Percentiles rank a stretch among this genome's conserved stretches.
phyloP scores from a whole-genome alignment of 1,140 invertebrate genomes.

The Megalonaias nervosa region DNA sequence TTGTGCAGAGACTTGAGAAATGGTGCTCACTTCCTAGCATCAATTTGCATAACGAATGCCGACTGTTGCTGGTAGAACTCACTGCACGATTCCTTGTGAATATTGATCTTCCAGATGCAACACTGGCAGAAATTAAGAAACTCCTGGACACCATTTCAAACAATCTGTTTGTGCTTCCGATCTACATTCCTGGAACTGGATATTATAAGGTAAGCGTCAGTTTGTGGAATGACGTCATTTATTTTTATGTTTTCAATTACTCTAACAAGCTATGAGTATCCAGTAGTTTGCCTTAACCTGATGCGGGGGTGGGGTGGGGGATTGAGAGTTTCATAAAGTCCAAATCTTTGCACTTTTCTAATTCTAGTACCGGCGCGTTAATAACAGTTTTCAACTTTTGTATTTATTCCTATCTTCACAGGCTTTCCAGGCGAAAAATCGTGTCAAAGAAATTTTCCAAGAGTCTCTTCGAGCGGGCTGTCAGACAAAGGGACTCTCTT shows the following conservation, averaged over 20 bases:
- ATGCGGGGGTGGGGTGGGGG: no score
- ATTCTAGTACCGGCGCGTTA: no score
- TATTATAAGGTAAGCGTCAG: slow-evolving; percentile 46
- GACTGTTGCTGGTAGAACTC: slow-evolving; percentile 45
- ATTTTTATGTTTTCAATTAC: no score
- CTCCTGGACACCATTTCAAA: slow-evolving; percentile 38
- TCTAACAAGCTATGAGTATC: no score
- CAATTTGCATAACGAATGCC: slow-evolving; percentile 43
- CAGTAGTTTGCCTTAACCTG: no score
- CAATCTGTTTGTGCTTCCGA: slow-evolving; percentile 54
- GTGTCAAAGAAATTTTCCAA: no score
- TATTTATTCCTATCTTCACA: neutral
- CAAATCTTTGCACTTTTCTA: no score
- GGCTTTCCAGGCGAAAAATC: slow-evolving; percentile 23
- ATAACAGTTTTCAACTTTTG: no score
- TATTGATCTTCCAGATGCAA: slow-evolving; percentile 31
- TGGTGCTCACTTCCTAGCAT: slow-evolving; percentile 47
- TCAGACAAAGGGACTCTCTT: no score
- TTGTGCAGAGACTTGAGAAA: slow-evolving; percentile 30
- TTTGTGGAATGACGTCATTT: no score
- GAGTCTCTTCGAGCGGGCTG: no score
- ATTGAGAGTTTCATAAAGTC: no score
- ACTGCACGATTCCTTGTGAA: slow-evolving; percentile 50
- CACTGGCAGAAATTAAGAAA: slow-evolving; percentile 29
- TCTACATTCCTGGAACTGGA: slow-evolving; percentile 51